Base-by-base conservation (phyloP, 53 echinoderm and acorn worm genomes). In the Hippasteria phrygiana region DNA sequence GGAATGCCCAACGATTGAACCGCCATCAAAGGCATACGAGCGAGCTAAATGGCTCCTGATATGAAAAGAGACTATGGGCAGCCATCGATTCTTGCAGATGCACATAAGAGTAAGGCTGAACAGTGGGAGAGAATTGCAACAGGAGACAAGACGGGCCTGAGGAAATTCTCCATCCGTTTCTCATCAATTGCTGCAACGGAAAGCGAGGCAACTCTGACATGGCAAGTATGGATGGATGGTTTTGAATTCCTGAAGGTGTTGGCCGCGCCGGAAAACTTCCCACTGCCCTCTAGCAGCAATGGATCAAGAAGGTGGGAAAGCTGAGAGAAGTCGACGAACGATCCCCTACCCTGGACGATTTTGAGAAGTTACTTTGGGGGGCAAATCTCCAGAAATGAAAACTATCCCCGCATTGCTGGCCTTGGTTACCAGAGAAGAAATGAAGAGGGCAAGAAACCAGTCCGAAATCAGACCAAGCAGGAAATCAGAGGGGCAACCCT, bases 251-350 rank as follows among this genome's bases (percentile, higher is more conserved):
- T 90, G 70, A 69, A n/a, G 70, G 31, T 93, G 1, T 24, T 90
- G n/a, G 89, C 87, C n/a, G n/a, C n/a, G n/a, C n/a, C 0, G n/a
- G 32, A 32, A 90, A 93, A 71, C 50, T 93, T 13, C 90, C 93
- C 24, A 79, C 62, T 28, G 14, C 72, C 22, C 31, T 93, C 9
- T 78, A 93, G 12, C 90, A 93, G 22, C 64, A 87, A 45, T 93
- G 82, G 82, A 33, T 81, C 16, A 50, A 41, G 51, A 36, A 62
- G 36, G 82, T 62, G 43, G 82, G 82, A 1, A 62, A 38, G 18
- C 27, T 18, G 26, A 62, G 82, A 39, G 82, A 63, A n/a, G 63
- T 20, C 11, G 26, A 81, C 3, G 1, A 28, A 39, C 38, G 82
- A 39, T 81, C 82, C 14, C 64, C 83, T 17, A 83, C 42, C 34